Evolutionary conservation across 2,888 invertebrate species (phyloP), one percentile per base, ranked within the genome.

Genomic region (Pseudeuparius sepicola): DNA sequence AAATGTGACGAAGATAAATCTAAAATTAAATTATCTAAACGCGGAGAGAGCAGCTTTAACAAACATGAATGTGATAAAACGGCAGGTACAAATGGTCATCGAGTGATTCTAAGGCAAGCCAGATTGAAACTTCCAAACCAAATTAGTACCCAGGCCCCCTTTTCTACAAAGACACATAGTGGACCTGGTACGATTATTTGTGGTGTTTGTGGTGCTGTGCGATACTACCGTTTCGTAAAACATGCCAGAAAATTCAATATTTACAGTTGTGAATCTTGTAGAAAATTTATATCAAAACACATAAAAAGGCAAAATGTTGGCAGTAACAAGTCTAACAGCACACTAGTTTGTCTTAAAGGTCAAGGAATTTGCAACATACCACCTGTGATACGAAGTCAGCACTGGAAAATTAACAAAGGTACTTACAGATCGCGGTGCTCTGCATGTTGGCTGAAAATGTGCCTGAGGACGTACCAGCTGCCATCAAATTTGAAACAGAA

Each of bases 401-500:
- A 78, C 49, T 77, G 78, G 75, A 76, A 78, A 52, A 59, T 76
- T 46, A 65, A 73, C 38, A 64, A 53, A 45, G 78, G 78, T 57
- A 73, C 79, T 16, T 78, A 78, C 54, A 78, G 78, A 54, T 72
- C 79, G 24, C 68, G 85, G 20, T 90, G 89, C 61, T 76, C 81
- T 33, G 86, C 86, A 10, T 90, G 89, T 59, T 88, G 89, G 85
- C 67, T 89, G 7, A 83, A 81, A 61, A 75, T 84, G 69, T 88
- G 88, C 57, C 64, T 88, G 26, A 75, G 78, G 52, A 75, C 79
- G 39, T 84, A 84, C 60, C 81, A 83, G 61, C 74, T 87, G 55
- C 81, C 86, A 31, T 65, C 73, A 15, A 70, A 71, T 24, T 67
- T 83, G 39, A 74, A 75, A 54, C 67, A 74, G 40, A 75, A 77